phyloP scores from a whole-genome alignment of 2,797 vertebrate genomes.

The Siniperca undulata region DNA sequence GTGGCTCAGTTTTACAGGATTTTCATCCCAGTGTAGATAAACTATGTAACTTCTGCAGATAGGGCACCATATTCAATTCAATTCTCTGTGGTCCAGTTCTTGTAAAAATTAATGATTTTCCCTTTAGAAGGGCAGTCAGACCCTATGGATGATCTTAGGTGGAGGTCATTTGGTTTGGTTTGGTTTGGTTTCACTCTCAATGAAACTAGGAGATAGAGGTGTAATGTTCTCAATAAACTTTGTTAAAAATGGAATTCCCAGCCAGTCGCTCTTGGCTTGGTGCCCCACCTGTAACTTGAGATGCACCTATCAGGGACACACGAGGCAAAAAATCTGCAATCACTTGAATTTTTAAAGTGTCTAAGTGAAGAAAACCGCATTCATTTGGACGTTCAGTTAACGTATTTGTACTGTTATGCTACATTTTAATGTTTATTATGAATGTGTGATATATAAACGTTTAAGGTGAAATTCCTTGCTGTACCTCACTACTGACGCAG shows the following conservation, averaged over 20 bases:
- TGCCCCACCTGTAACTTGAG: not conserved
- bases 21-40: not conserved
- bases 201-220: not conserved
- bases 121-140: not conserved
- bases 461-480: not conserved
- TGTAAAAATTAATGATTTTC: not conserved
- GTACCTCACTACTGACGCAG: conserved; percentile 33
- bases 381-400: not conserved
- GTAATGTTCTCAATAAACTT: not conserved
- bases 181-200: not conserved
- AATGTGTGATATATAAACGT: conserved; percentile 15
- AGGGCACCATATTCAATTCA: not conserved
- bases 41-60: not conserved
- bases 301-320: not conserved
- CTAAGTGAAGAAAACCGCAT: not conserved
- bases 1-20: not conserved
- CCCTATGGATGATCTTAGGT: not conserved
- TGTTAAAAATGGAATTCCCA: not conserved
- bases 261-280: not conserved
- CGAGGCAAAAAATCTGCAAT: conserved; percentile 5
- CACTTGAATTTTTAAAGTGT: conserved; percentile 7
- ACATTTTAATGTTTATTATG: not conserved
- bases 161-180: not conserved
- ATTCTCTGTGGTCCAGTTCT: not conserved
- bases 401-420: conserved; percentile 20